Conservation (phyloP, 2,113 vertebrate genomes). For the Carollia perspicillata region DNA sequence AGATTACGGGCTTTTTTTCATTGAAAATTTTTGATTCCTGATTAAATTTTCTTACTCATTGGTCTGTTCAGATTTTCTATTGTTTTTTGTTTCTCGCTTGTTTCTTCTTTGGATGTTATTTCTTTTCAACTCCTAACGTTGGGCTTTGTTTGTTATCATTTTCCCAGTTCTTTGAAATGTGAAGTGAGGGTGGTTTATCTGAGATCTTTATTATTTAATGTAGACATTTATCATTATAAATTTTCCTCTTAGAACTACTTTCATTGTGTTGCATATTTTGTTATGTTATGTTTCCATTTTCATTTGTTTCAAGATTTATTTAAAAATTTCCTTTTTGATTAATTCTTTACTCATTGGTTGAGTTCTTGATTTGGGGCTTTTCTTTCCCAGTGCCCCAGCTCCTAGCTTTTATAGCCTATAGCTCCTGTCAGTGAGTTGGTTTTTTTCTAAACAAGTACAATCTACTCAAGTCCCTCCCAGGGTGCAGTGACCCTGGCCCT, state of each 20-base stretch:
- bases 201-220: background rate
- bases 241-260: background rate
- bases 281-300: background rate
- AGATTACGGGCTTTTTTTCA: background rate
- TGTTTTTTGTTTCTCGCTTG: background rate
- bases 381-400: background rate
- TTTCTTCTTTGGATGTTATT: background rate
- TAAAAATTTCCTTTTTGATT: background rate
- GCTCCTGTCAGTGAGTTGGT: background rate
- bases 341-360: background rate
- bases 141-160: background rate
- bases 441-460: background rate
- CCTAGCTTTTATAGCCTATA: background rate
- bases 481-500: background rate
- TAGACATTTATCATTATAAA: background rate
- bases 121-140: background rate
- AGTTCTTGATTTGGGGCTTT: background rate
- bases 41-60: background rate
- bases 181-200: background rate
- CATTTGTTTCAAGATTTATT: background rate
- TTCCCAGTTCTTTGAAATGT: background rate
- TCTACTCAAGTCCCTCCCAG: background rate
- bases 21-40: background rate
- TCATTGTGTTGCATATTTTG: background rate
- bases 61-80: background rate